Evolutionary conservation across 2,888 invertebrate genomes (phyloP), one percentile per base, ranked within the genome.

Genomic region (Busseola fusca): DNA sequence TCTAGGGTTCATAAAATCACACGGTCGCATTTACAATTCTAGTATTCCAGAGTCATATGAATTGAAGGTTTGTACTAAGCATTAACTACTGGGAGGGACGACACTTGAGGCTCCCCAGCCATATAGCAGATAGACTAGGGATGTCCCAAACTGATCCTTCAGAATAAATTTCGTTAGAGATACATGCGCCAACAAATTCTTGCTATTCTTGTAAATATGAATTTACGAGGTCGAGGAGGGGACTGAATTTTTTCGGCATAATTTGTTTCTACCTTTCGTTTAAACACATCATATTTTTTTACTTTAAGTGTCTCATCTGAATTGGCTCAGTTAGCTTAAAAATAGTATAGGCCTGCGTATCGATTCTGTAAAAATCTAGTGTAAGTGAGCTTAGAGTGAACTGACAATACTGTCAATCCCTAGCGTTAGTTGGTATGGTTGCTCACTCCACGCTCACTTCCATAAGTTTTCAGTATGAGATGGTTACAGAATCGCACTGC

Each of bases 121-220:
- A 58, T 77, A 72, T 72, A 58, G 57, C 57, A 81, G 66, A 80
- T 80, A 78, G 81, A 72, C 72, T 72, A 81, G 80, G 82, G 80
- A 80, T 80, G 80, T 80, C 80, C 72, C 81, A 77, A 72, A 81
- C 72, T 81, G 78, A 81, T 80, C 79, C 82, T 80, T 80, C 72
- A 72, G 78, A 72, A 80, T 80, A 80, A 72, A 80, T 81, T 81
- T 81, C 57, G 69, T 81, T 69, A 72, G 52, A 81, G 72, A 78
- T 67, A 80, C 60, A 78, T 64, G 34, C 64, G 69, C 82, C 72
- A 72, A 80, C 72, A 78, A 79, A 81, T 81, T 81, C 77, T 64
- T 59, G 69, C 72, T 72, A 72, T 81, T 81, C 72, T 69, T 78
- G 54, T 76, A 71, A 72, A 72, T 80, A 81, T 80, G 73, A 80